A percentile compares a stretch with the other conserved stretches of the same genome.
Evolutionary conservation across 1,140 invertebrate genomes (phyloP).

Genomic region (Maniola jurtina): DNA sequence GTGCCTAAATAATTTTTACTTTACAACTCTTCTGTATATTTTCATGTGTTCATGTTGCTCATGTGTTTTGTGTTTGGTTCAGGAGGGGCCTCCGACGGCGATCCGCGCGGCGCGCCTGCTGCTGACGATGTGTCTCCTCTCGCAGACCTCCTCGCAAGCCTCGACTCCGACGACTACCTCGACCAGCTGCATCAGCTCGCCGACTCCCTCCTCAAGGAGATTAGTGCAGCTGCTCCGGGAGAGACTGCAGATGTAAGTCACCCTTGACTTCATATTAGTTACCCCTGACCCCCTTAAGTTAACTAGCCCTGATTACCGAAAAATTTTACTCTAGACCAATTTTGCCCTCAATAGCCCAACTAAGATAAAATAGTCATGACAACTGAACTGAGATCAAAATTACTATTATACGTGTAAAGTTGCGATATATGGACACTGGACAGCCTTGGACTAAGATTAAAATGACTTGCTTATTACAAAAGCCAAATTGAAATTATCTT

Average conservation of each 20-base stretch:
- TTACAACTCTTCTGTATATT: too few relatives aligned
- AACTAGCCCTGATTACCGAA: background rate
- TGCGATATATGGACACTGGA: too few relatives aligned
- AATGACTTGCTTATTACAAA: too few relatives aligned
- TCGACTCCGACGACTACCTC: slow-evolving; percentile 83
- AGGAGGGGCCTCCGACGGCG: slow-evolving; percentile 82
- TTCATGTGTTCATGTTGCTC: background rate
- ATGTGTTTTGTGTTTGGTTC: background rate
- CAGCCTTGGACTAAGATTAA: too few relatives aligned
- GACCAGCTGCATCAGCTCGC: slow-evolving; percentile 87
- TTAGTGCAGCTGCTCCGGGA: slow-evolving; percentile 86
- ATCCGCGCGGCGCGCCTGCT: slow-evolving; percentile 82
- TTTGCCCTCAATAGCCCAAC: too few relatives aligned
- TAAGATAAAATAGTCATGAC: too few relatives aligned
- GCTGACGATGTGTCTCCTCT: slow-evolving; percentile 87
- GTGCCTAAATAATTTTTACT: too few relatives aligned
- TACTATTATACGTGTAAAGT: too few relatives aligned
- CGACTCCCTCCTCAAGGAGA: slow-evolving; percentile 88
- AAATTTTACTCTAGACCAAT: too few relatives aligned
- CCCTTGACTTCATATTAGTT: background rate
- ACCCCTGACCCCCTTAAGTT: background rate
- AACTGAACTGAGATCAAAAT: too few relatives aligned
- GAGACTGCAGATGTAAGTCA: slow-evolving; percentile 82
- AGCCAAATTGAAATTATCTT: too few relatives aligned
- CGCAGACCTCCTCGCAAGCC: slow-evolving; percentile 86